phyloP scores from a whole-genome alignment of 2,797 vertebrate species.

The Sebastes goodei region DNA sequence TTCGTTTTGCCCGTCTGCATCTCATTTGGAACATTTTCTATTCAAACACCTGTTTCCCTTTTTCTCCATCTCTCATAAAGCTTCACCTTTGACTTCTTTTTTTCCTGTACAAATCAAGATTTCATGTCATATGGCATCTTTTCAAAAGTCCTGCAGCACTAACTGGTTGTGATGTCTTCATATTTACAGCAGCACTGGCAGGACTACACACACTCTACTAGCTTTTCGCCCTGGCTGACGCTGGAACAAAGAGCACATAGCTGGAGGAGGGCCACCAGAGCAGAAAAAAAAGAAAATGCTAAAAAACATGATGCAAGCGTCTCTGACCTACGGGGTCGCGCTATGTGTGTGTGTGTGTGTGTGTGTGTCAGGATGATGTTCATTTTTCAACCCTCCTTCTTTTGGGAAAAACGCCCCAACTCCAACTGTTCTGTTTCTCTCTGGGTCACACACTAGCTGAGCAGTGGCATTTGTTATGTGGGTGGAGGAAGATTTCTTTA shows the following conservation, averaged over 20 bases:
- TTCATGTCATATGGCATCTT: slow-evolving; percentile 12
- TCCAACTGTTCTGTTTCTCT: slow-evolving; percentile 45
- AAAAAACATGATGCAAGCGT: slow-evolving; percentile 50
- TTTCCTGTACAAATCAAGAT: neutral
- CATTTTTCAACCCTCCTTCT: slow-evolving; percentile 36
- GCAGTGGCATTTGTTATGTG: slow-evolving; percentile 58
- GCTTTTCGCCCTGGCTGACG: slow-evolving; percentile 25
- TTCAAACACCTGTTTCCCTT: neutral
- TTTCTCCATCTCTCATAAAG: neutral
- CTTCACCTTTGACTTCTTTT: neutral
- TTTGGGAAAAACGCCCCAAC: slow-evolving; percentile 23
- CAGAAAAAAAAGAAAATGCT: slow-evolving; percentile 25
- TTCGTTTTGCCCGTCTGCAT: neutral
- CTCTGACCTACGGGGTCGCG: slow-evolving; percentile 52
- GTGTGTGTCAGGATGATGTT: slow-evolving; percentile 5
- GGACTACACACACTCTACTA: slow-evolving; percentile 42
- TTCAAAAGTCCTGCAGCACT: slow-evolving; percentile 28
- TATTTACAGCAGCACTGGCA: slow-evolving; percentile 59
- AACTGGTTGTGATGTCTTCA: slow-evolving; percentile 44
- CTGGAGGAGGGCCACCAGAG: slow-evolving; percentile 60
- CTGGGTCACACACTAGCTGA: slow-evolving; percentile 36
- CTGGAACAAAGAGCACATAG: slow-evolving; percentile 57
- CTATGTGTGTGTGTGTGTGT: slow-evolving; percentile 7
- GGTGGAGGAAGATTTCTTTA: slow-evolving; percentile 29
- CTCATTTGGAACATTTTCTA: neutral